Evolutionary conservation across 2,888 invertebrate species (phyloP).

Genomic region (Creontiades dilutus): DNA sequence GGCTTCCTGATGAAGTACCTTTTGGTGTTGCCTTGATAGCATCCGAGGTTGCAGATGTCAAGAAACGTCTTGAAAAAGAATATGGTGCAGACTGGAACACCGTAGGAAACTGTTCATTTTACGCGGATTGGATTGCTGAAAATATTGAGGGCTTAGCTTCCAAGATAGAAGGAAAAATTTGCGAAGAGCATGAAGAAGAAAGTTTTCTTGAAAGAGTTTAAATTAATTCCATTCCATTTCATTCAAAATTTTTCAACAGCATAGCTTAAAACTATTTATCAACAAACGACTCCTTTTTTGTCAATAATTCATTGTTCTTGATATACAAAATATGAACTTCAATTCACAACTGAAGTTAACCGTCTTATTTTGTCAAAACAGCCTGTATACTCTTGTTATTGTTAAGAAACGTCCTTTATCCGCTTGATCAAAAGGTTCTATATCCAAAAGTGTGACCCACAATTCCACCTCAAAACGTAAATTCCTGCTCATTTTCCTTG

Average conservation of each 20-base stretch:
- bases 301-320: not conserved
- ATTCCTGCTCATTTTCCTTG: too few relatives aligned
- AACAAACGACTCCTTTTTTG: not conserved
- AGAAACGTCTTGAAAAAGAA: not conserved
- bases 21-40: too few relatives aligned
- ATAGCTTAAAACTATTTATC: not conserved
- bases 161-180: too few relatives aligned
- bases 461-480: too few relatives aligned
- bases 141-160: not conserved
- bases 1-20: too few relatives aligned
- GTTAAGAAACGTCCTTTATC: not conserved
- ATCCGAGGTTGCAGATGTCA: too few relatives aligned
- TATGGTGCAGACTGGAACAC: not conserved
- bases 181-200: not conserved
- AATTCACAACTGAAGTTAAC: not conserved
- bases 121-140: not conserved
- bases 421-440: not conserved
- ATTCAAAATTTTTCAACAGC: not conserved
- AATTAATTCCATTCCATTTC: not conserved
- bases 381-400: not conserved
- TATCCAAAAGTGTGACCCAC: not conserved
- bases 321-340: not conserved
- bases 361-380: conserved; percentile 5
- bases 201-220: not conserved
- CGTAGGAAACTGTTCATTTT: not conserved